A percentile compares a stretch with the other conserved stretches of the same genome.
Evolutionary conservation across 2,888 invertebrate genomes (phyloP).

Genomic region (Pseudococcus longispinus): DNA sequence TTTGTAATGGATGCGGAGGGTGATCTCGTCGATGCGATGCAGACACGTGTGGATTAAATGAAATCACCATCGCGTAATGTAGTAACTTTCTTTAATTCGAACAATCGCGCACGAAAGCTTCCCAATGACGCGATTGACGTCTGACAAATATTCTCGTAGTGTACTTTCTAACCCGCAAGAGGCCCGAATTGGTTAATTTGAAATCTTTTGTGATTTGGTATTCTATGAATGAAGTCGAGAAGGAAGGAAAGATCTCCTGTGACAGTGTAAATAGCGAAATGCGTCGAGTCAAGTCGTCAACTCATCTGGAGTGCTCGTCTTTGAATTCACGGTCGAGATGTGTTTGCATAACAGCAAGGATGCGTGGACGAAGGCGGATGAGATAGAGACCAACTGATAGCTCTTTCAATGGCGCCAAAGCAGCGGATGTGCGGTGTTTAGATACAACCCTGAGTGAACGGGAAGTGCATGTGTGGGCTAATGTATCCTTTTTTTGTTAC

Average conservation of each 20-base stretch:
- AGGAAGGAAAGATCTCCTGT: background rate
- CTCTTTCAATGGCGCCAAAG: background rate
- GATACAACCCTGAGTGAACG: constrained; percentile 9
- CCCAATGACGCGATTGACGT: background rate
- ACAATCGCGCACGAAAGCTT: background rate
- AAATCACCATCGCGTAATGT: background rate
- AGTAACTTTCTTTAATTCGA: constrained; percentile 6
- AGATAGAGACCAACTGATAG: background rate
- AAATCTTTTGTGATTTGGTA: background rate
- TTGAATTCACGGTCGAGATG: background rate
- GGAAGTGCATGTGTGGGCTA: constrained; percentile 13
- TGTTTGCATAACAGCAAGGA: constrained; percentile 16
- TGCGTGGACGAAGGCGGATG: constrained; percentile 4
- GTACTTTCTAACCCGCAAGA: constrained; percentile 4
- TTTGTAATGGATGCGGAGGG: background rate
- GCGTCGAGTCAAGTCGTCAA: background rate
- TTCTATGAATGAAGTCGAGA: background rate
- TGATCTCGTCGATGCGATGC: background rate
- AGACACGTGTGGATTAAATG: background rate
- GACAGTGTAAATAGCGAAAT: background rate
- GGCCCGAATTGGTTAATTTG: background rate
- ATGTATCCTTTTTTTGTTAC: background rate
- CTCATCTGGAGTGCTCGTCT: background rate
- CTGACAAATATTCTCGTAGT: background rate
- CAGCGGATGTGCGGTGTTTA: constrained; percentile 17